A percentile compares a stretch with the other conserved stretches of the same genome.
Conservation (phyloP, 35 echinoderm and acorn worm species). For the Anneissia japonica region DNA sequence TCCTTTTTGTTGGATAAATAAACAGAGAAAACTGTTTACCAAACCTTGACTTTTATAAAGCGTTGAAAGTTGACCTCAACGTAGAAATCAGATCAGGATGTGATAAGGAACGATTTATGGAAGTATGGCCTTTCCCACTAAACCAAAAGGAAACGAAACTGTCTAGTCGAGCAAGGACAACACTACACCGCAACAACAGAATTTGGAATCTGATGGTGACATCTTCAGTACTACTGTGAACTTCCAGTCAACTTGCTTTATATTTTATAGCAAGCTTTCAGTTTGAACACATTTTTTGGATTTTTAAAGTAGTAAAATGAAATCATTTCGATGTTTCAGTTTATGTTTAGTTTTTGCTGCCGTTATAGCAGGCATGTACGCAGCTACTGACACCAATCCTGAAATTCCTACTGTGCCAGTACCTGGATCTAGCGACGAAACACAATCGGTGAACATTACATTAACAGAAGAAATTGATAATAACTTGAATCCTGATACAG, state of each 20-base stretch:
- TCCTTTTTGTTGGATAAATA: too few species aligned
- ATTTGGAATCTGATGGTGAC: too few species aligned
- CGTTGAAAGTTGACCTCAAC: not conserved
- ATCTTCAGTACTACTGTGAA: not conserved
- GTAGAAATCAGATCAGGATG: not conserved
- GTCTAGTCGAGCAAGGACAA: not conserved
- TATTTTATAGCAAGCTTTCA: too few species aligned
- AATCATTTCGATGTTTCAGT: not conserved
- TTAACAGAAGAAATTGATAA: not conserved
- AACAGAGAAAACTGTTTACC: too few species aligned
- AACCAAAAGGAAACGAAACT: not conserved
- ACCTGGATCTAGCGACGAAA: not conserved
- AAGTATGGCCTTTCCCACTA: not conserved
- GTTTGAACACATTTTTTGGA: not conserved
- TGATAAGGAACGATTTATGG: not conserved
- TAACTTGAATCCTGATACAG: not conserved
- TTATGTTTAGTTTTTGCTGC: not conserved
- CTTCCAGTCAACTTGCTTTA: not conserved
- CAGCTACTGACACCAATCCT: not conserved
- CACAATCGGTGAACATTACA: too few species aligned
- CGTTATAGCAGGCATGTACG: not conserved
- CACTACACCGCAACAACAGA: not conserved
- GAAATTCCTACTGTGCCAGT: not conserved
- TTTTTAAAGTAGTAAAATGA: not conserved
- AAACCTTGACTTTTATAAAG: not conserved